Evolutionary conservation across 2,113 vertebrate species (phyloP).

Genomic region (Charina bottae): DNA sequence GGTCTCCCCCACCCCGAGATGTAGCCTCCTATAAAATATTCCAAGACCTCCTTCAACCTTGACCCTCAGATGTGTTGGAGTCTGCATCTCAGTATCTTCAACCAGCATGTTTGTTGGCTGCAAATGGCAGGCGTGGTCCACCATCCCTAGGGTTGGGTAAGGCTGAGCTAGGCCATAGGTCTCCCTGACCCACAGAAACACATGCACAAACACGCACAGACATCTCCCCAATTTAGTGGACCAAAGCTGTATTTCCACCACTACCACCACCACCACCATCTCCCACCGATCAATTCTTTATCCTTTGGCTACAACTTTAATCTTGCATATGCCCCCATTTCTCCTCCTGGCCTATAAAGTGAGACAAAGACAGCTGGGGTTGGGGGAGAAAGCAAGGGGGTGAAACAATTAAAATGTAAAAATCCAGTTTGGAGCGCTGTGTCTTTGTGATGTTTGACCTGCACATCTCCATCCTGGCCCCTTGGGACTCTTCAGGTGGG

Average conservation of each 20-base stretch:
- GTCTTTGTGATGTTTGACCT: conserved; percentile 19
- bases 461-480: neutral
- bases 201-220: neutral
- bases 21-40: conserved; percentile 8
- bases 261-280: neutral
- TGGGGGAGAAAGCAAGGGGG: neutral
- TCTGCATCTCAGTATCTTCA: neutral
- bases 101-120: neutral
- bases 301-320: conserved; percentile 17
- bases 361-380: conserved; percentile 1
- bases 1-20: neutral
- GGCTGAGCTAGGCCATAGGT: neutral
- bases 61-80: neutral
- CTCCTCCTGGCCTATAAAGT: conserved; percentile 17
- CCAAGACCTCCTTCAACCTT: neutral
- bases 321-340: neutral
- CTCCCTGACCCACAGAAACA: neutral
- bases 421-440: conserved; percentile 24
- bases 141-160: neutral
- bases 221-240: conserved; percentile 13
- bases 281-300: neutral
- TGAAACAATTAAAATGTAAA: neutral
- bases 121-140: neutral
- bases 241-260: conserved; percentile 28
- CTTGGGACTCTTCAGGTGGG: neutral